Conservation (phyloP, 2,797 vertebrate genomes). For the Sebastes iracundus region DNA sequence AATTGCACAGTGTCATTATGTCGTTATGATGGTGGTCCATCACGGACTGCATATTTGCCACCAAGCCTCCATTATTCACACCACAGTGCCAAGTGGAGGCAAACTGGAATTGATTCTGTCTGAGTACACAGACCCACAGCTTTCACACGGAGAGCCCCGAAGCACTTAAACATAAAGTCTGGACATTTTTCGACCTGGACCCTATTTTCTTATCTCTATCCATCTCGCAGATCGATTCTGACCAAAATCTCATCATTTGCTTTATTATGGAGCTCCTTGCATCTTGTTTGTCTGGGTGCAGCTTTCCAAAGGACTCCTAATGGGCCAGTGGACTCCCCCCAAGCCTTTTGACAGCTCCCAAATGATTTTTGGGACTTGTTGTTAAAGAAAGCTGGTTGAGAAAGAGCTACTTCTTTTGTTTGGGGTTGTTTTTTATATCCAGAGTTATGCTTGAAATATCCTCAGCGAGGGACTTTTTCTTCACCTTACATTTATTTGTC, state of each 20-base stretch:
- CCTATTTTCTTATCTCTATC: slow-evolving; percentile 38
- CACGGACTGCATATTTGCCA: slow-evolving; percentile 60
- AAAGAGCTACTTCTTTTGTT: neutral
- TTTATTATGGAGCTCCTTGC: slow-evolving; percentile 33
- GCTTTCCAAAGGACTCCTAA: slow-evolving; percentile 11
- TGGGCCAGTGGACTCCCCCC: neutral
- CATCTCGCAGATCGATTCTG: slow-evolving; percentile 30
- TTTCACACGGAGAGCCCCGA: slow-evolving; percentile 42
- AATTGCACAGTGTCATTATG: slow-evolving; percentile 17
- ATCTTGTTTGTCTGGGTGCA: slow-evolving; percentile 32
- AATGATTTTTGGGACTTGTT: neutral
- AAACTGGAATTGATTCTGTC: slow-evolving; percentile 68
- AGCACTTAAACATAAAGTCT: slow-evolving; percentile 42
- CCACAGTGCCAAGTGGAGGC: slow-evolving; percentile 52
- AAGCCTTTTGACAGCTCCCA: neutral
- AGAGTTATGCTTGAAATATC: neutral
- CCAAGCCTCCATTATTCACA: slow-evolving; percentile 60
- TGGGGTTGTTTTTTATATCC: neutral
- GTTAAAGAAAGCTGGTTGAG: neutral
- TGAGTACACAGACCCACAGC: slow-evolving; percentile 58
- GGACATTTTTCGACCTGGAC: neutral
- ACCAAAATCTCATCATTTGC: slow-evolving; percentile 45
- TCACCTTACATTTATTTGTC: neutral
- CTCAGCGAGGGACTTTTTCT: neutral
- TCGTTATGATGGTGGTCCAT: slow-evolving; percentile 9